Evolutionary conservation across 2,113 vertebrate species (phyloP), one percentile per base, ranked within the genome.

Genomic region (Peucedramus taeniatus): DNA sequence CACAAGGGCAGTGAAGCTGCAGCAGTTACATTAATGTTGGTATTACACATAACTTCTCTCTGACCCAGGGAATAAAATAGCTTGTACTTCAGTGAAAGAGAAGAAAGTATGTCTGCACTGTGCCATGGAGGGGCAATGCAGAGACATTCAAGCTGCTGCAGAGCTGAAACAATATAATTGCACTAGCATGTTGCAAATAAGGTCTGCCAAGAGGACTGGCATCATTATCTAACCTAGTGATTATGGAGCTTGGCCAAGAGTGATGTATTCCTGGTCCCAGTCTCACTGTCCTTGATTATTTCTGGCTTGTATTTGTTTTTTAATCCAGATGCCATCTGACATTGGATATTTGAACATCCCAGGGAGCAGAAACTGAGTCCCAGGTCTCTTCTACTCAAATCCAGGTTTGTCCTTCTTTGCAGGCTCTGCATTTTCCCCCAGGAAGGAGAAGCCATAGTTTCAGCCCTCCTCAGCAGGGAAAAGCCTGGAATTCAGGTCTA

Each of bases 201-300:
- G 39, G 56, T 90, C 80, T 96, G 91, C 86, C 93, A 96, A 87
- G 89, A 75, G 72, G 22, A 71, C 60, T 92, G 91, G 83, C 83
- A 89, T 92, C 60, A 33, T 71, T 92, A 83, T 60, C 83, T 81
- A 89, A 81, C 49, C 60, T 78, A 71, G 76, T 84, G 94, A 91
- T 92, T 91, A 56, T 84, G 76, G 80, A 94, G 8, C 40, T 82
- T 84, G 83, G 60, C 91, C 93, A 95, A 78, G 35, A 87, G 44
- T 50, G 63, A 77, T 83, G 80, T 77, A 65, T 89, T 93, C 79
- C 84, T 90, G 76, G 68, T 94, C 44, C 83, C 56, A 63, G 45
- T n/a, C 42, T 89, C 86, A 54, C n/a, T 66, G 86, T 64, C 64
- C 83, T 91, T 94, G 91, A 91, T 95, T 89, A 84, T 83, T 93